Percentiles rank a stretch among this genome's conserved stretches.
These are phyloP conservation scores for Centroberyx gerrardi DNA, from an alignment of 2,797 vertebrate species.

Conservation along the genomic window DNA sequence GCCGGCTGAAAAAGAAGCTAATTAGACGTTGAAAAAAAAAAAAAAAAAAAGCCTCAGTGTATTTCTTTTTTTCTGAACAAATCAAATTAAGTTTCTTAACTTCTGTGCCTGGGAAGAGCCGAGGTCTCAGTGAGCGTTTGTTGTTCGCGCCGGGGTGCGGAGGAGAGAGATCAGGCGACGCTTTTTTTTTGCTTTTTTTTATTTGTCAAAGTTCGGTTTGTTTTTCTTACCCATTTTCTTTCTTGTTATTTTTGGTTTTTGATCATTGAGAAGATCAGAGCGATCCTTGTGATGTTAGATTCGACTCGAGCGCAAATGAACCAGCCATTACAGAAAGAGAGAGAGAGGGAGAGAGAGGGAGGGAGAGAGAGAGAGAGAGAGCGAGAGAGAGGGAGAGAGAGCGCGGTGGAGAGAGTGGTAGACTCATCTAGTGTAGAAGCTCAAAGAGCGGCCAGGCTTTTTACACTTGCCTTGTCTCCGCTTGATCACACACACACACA, in stretches of 20 bases:
- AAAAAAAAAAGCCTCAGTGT: not conserved
- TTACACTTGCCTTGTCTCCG: slow-evolving; percentile 50
- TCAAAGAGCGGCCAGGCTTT: slow-evolving; percentile 55
- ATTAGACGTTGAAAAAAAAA: slow-evolving; percentile 64
- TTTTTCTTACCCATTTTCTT: slow-evolving; percentile 22
- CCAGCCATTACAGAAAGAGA: slow-evolving; percentile 52
- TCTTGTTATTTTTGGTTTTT: slow-evolving; percentile 25
- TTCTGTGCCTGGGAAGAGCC: slow-evolving; percentile 26
- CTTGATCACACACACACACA: slow-evolving; percentile 66
- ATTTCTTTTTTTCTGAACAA: slow-evolving; percentile 49
- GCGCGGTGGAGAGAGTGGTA: slow-evolving; percentile 37
- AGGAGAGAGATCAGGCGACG: slow-evolving; percentile 14
- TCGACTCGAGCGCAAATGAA: slow-evolving; percentile 25
- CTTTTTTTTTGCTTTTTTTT: not conserved
- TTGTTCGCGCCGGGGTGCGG: not conserved
- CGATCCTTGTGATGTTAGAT: slow-evolving; percentile 29
- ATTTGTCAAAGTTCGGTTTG: slow-evolving; percentile 33
- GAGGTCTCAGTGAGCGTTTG: not conserved
- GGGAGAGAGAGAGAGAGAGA: slow-evolving; percentile 22
- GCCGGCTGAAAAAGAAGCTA: slow-evolving; percentile 69
- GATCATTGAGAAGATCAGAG: slow-evolving; percentile 52
- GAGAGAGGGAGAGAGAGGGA: slow-evolving; percentile 16
- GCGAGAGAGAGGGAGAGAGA: slow-evolving; percentile 14
- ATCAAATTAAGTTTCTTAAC: slow-evolving; percentile 58
- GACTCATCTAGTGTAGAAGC: slow-evolving; percentile 41